A percentile compares a stretch with the other conserved stretches of the same genome.
These are phyloP conservation scores for Cephus pygmeus DNA, from an alignment of 2,888 invertebrate genomes.

Conservation along the genomic window DNA sequence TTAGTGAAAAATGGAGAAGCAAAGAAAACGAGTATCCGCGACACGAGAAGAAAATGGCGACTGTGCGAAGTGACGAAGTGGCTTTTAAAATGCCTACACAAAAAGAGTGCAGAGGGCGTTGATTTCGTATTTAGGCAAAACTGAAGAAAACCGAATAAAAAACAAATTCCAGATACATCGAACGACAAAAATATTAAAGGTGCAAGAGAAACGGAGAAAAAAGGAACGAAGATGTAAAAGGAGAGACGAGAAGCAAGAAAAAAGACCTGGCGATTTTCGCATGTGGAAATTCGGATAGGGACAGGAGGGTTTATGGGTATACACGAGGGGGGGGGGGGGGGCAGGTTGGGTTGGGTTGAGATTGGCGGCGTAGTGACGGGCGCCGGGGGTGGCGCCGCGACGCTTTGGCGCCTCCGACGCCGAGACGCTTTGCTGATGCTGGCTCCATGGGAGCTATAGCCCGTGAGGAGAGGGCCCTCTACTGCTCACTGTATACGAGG, in stretches of 20 bases:
- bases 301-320: not conserved
- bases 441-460: constrained; percentile 41
- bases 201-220: constrained; percentile 20
- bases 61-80: not conserved
- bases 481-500: not conserved
- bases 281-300: constrained; percentile 11
- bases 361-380: constrained; percentile 62
- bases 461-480: not conserved
- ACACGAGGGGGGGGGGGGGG: constrained; percentile 34
- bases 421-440: constrained; percentile 55
- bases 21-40: constrained; percentile 6
- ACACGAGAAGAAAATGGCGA: constrained; percentile 3
- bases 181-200: not conserved
- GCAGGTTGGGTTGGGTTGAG: constrained; percentile 18
- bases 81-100: not conserved
- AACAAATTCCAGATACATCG: too few relatives aligned
- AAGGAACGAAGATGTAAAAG: constrained; percentile 19
- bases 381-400: constrained; percentile 64
- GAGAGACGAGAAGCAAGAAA: constrained; percentile 6
- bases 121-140: too few relatives aligned
- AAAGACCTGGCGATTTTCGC: constrained; percentile 16
- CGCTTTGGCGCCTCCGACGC: constrained; percentile 62
- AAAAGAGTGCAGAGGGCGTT: too few relatives aligned
- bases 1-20: constrained; percentile 1
- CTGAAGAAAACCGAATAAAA: too few relatives aligned